Percentiles rank a stretch among this genome's conserved stretches.
Evolutionary conservation across 2,888 invertebrate genomes (phyloP).

Genomic region (Teinopalpus imperialis): DNA sequence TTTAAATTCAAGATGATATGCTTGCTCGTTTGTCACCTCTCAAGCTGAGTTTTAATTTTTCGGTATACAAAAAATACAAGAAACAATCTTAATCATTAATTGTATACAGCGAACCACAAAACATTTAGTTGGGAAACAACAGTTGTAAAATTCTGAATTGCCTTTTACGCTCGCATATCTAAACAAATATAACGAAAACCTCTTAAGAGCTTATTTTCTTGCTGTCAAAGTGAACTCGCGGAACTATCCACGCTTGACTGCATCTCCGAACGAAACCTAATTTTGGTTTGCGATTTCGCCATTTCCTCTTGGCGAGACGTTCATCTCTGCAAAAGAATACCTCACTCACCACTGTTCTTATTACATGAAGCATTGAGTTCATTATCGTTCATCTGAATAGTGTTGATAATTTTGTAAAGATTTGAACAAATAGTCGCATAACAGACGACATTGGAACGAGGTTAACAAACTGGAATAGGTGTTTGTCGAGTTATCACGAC

Average conservation of each 20-base stretch:
- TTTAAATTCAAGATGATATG: no score
- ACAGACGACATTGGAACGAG: slow-evolving; percentile 33
- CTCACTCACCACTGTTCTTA: slow-evolving; percentile 13
- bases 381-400: slow-evolving; percentile 6
- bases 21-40: no score
- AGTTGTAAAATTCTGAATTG: slow-evolving; percentile 9
- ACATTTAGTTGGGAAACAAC: no score
- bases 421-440: slow-evolving; percentile 35
- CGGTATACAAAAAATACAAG: no score
- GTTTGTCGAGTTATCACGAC: slow-evolving; percentile 17
- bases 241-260: slow-evolving; percentile 27
- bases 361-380: slow-evolving; percentile 10
- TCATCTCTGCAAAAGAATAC: slow-evolving; percentile 23
- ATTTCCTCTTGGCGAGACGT: slow-evolving; percentile 34
- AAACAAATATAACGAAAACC: slow-evolving; percentile 24
- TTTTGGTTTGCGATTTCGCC: slow-evolving; percentile 36
- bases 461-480: slow-evolving; percentile 36
- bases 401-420: slow-evolving; percentile 31
- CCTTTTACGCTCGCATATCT: not conserved
- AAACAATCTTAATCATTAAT: no score
- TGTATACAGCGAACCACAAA: no score
- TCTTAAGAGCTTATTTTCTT: slow-evolving; percentile 26
- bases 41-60: no score
- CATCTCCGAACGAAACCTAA: slow-evolving; percentile 38
- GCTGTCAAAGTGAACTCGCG: slow-evolving; percentile 27